Conservation (phyloP, 2,888 invertebrate species). For the Drosophila nr. perissopoda region DNA sequence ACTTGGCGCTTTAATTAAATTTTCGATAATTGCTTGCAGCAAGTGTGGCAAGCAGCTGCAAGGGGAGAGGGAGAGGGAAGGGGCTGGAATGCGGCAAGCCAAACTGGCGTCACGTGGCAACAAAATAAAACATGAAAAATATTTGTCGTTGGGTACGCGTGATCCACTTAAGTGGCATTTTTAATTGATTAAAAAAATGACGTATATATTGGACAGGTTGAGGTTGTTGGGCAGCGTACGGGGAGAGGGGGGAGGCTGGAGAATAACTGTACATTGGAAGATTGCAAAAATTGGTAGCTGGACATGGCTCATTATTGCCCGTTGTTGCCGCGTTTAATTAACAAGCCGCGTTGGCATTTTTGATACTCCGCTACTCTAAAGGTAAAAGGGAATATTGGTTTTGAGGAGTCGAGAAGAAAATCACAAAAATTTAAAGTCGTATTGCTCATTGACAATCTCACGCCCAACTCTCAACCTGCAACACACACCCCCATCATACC, state of each 20-base stretch:
- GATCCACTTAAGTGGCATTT: conserved; percentile 70
- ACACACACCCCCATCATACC: not conserved
- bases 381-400: not conserved
- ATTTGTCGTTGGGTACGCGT: conserved; percentile 44
- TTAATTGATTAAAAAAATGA: conserved; percentile 76
- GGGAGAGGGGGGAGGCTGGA: not conserved
- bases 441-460: not conserved
- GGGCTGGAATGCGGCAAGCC: not conserved
- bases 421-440: not conserved
- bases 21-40: conserved; percentile 78
- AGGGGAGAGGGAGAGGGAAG: not conserved
- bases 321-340: conserved; percentile 68
- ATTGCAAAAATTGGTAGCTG: conserved; percentile 10
- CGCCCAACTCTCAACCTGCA: accelerated
- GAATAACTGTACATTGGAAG: conserved; percentile 1
- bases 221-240: not conserved
- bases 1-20: conserved; percentile 78
- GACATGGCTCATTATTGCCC: conserved; percentile 51
- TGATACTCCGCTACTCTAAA: not conserved
- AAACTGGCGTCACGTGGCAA: conserved; percentile 46
- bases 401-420: too few species aligned
- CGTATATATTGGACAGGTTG: conserved; percentile 11
- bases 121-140: conserved; percentile 53
- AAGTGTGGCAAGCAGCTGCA: conserved; percentile 18
- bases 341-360: conserved; percentile 40